phyloP scores from a whole-genome alignment of 2,797 vertebrate genomes.

The Pangasius sanitwongsei region DNA sequence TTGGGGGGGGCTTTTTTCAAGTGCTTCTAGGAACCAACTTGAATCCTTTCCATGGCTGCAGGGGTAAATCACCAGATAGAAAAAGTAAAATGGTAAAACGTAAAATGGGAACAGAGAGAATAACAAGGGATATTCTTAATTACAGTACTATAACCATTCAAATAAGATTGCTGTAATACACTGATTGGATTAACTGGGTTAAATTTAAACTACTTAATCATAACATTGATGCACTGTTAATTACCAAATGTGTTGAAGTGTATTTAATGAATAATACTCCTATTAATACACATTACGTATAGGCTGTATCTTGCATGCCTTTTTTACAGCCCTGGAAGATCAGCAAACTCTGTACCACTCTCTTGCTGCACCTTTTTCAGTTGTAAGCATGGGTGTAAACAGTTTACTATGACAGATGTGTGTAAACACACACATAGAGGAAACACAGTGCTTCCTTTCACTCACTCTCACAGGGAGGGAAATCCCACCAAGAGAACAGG shows the following conservation, averaged over 20 bases:
- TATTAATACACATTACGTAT: not conserved
- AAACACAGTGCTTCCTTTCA: conserved; percentile 66
- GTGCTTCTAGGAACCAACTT: conserved; percentile 61
- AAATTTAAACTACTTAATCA: not conserved
- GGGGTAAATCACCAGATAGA: conserved; percentile 48
- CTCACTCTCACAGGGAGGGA: conserved; percentile 51
- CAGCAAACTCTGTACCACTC: conserved; percentile 34
- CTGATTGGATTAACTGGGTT: not conserved
- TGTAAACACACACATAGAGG: conserved; percentile 56
- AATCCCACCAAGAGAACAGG: conserved; percentile 26
- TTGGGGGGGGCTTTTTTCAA: conserved; percentile 59
- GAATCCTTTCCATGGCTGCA: conserved; percentile 46
- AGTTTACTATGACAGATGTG: conserved; percentile 58
- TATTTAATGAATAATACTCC: not conserved
- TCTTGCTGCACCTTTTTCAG: conserved; percentile 50
- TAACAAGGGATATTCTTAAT: conserved; percentile 28
- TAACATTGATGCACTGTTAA: no score
- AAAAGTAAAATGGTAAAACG: conserved; percentile 44
- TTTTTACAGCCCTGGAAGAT: conserved; percentile 14
- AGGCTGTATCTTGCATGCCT: not conserved
- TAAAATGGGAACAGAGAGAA: conserved; percentile 52
- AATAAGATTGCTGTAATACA: not conserved
- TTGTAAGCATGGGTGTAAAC: conserved; percentile 63
- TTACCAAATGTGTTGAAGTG: not conserved
- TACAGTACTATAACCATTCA: not conserved